Evolutionary conservation across 23 tunicate species (phyloP).

Genomic region (Pegea sp.): DNA sequence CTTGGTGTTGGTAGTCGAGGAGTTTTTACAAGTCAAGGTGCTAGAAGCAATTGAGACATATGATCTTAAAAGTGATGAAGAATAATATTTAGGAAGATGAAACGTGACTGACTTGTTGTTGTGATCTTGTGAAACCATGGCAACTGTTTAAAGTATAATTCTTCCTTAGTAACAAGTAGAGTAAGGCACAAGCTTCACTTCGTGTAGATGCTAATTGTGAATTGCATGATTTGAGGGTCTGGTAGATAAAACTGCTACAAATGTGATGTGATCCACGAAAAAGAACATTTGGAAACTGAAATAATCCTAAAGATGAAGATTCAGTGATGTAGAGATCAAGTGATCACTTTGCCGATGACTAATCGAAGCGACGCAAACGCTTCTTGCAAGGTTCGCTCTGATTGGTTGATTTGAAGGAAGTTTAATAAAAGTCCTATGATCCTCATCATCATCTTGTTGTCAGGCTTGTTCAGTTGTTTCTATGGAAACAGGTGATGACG

Average conservation of each 20-base stretch:
- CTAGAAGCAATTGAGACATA: too few relatives aligned
- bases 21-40: too few relatives aligned
- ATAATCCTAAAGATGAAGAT: neutral
- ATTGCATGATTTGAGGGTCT: slow-evolving; percentile 57
- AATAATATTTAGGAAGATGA: too few relatives aligned
- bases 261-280: slow-evolving; percentile 70
- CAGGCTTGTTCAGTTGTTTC: too few relatives aligned
- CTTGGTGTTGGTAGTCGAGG: too few relatives aligned
- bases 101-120: slow-evolving; percentile 43
- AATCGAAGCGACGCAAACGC: slow-evolving; percentile 75
- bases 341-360: slow-evolving; percentile 46
- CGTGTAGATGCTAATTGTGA: slow-evolving; percentile 52
- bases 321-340: neutral
- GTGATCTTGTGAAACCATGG: too few relatives aligned
- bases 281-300: slow-evolving; percentile 64
- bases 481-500: too few relatives aligned
- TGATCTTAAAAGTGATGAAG: too few relatives aligned
- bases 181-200: slow-evolving; percentile 66
- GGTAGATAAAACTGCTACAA: slow-evolving; percentile 63
- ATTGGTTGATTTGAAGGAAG: slow-evolving; percentile 75
- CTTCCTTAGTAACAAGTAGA: slow-evolving; percentile 66
- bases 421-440: slow-evolving; percentile 28
- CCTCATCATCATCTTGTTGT: slow-evolving; percentile 59
- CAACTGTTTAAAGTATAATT: slow-evolving; percentile 19
- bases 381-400: slow-evolving; percentile 53